Evolutionary conservation across 2,888 invertebrate genomes (phyloP).

Genomic region (Pristionchus fissidentatus): DNA sequence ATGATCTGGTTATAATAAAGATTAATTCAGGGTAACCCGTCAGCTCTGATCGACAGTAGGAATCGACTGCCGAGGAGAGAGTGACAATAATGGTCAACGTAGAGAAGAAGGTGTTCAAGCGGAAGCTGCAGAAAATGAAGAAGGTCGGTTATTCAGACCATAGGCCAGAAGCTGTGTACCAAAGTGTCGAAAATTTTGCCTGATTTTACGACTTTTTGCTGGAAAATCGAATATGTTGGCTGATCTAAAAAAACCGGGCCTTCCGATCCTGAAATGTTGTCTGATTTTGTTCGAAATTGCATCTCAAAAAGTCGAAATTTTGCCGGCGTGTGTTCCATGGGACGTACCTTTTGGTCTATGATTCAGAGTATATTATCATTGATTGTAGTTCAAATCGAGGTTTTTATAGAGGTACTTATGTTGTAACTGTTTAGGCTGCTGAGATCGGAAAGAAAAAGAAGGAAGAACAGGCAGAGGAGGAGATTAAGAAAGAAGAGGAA

Average conservation of each 20-base stretch:
- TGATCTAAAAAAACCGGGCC: no score
- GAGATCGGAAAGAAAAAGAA: conserved; percentile 52
- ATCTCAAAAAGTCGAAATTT: no score
- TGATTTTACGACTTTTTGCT: no score
- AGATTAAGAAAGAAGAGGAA: conserved; percentile 48
- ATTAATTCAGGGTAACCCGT: conserved; percentile 46
- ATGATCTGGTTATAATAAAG: background rate
- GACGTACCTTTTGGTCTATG: no score
- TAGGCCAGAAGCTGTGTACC: background rate
- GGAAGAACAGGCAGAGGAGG: conserved; percentile 47
- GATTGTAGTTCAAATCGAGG: no score
- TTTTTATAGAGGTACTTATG: background rate
- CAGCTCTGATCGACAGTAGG: conserved; percentile 17
- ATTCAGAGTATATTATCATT: no score
- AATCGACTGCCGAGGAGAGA: background rate
- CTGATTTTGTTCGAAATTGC: no score
- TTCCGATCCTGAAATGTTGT: no score
- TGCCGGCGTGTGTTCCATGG: no score
- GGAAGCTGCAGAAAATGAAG: conserved; percentile 69
- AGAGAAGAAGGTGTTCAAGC: conserved; percentile 72
- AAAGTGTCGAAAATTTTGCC: no score
- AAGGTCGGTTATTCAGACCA: background rate
- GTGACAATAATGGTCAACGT: conserved; percentile 64
- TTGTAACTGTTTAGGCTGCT: background rate
- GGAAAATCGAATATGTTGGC: no score